A percentile compares a stretch with the other conserved stretches of the same genome.
Evolutionary conservation across 2,797 vertebrate species (phyloP).

Genomic region (Eleutherodactylus coqui): DNA sequence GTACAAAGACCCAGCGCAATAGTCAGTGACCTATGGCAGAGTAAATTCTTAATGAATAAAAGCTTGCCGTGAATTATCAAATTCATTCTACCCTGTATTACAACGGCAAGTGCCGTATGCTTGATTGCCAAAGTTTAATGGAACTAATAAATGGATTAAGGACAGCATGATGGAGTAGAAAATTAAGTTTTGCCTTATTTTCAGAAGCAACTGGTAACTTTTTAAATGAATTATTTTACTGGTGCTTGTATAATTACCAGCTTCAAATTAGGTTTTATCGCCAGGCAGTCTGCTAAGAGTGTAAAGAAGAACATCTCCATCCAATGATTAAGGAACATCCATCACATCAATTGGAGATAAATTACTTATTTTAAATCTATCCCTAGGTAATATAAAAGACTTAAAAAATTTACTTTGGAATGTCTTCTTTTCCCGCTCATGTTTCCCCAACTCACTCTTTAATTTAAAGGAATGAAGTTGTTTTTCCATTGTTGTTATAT

Average conservation of each 20-base stretch:
- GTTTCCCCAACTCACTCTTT: too few relatives aligned
- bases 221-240: slow-evolving; percentile 48
- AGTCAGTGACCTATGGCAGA: slow-evolving; percentile 29
- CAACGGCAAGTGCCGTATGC: not conserved
- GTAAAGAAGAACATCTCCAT: slow-evolving; percentile 4
- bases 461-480: too few relatives aligned
- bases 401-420: not conserved
- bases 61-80: slow-evolving; percentile 2
- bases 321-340: not conserved
- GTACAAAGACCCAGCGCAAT: not conserved
- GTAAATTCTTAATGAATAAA: slow-evolving; percentile 31
- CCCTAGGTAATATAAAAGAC: not conserved
- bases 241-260: slow-evolving; percentile 29
- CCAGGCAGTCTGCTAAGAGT: not conserved
- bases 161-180: slow-evolving; percentile 44
- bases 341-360: not conserved
- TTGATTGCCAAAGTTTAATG: slow-evolving; percentile 30
- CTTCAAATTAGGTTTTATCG: slow-evolving; percentile 33
- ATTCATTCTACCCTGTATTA: not conserved
- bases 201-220: slow-evolving; percentile 37
- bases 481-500: too few relatives aligned
- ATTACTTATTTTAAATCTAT: not conserved
- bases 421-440: too few relatives aligned
- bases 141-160: slow-evolving; percentile 47
- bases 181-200: slow-evolving; percentile 51